Evolutionary conservation across 1,140 invertebrate genomes (phyloP).

Genomic region (Lasioglossum albipes): DNA sequence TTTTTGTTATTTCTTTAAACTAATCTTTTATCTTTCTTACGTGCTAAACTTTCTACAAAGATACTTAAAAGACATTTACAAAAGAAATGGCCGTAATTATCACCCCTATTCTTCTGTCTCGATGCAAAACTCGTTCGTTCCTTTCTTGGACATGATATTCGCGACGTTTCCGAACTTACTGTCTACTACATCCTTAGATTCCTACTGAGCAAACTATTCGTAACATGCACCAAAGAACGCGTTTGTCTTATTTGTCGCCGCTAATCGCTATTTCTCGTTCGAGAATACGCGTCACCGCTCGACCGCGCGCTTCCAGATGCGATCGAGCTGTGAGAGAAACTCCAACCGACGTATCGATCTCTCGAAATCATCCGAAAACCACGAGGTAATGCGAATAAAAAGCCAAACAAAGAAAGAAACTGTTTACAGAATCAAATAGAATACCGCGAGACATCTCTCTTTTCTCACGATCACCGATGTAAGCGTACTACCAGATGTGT

Average conservation of each 20-base stretch:
- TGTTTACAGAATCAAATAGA: too few species aligned
- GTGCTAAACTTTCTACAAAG: constrained; percentile 42
- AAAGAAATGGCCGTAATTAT: constrained; percentile 46
- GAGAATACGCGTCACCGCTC: neutral
- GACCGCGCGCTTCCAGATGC: neutral
- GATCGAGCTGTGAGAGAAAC: neutral
- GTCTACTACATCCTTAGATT: constrained; percentile 42
- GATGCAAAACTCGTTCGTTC: constrained; percentile 2
- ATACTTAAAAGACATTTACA: constrained; percentile 50
- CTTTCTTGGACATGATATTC: constrained; percentile 23
- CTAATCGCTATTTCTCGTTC: neutral
- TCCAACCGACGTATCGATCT: neutral
- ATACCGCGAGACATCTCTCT: too few species aligned
- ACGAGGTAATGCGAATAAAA: neutral
- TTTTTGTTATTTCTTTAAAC: constrained; percentile 30
- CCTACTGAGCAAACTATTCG: constrained; percentile 51
- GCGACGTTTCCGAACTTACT: constrained; percentile 37
- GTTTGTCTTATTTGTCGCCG: neutral
- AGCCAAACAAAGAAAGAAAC: too few species aligned
- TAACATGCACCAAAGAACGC: constrained; percentile 49
- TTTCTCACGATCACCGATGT: neutral
- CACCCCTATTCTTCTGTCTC: neutral
- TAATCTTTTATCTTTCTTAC: constrained; percentile 37
- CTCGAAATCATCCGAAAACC: neutral
- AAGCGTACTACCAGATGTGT: too few species aligned